Evolutionary conservation across 2,888 invertebrate genomes (phyloP), one percentile per base, ranked within the genome.

Genomic region (Catocala fraxini): DNA sequence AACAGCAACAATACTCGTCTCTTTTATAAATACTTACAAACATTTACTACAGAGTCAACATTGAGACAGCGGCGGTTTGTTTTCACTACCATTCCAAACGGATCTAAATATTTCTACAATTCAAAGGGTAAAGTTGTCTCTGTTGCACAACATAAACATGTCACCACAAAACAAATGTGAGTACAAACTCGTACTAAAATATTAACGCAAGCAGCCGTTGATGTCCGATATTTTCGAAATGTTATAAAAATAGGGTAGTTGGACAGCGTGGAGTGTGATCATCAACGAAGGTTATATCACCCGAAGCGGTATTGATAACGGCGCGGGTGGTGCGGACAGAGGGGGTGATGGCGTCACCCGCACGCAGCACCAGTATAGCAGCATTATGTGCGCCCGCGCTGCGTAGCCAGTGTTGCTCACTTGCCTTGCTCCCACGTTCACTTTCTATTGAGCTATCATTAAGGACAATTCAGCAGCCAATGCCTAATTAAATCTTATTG

Each of bases 381-480:
- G 63, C 59, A 59, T 64, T 52, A 61, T 56, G 49, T 70, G 77
- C 79, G 78, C 67, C 69, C 64, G 79, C 76, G 58, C 73, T 60
- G 64, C 69, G 68, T 70, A 72, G 68, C 66, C 65, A 61, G 62
- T 66, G 71, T 46, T 45, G 53, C 49, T 56, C 56, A 46, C 58
- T 59, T 52, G 41, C 52, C 33, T 59, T 73, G 82, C 84, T 84
- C 85, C 86, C 88, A 89, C 90, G 84, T 88, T 90, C 89, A 87
- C 90, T 91, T 90, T 91, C 90, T 88, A 86, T 81, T 73, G 70
- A 75, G 77, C 76, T 78, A 84, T 81, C 81, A 80, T 77, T 77
- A 71, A 79, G 79, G 75, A 73, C 77, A 77, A 82, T 81, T 34
- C 33, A 35, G 25, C 49, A 61, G 45, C 46, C 65, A 79, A 76